A percentile compares a stretch with the other conserved stretches of the same genome.
Conservation (phyloP, 2,797 vertebrate genomes). For the Eulemur mongoz region DNA sequence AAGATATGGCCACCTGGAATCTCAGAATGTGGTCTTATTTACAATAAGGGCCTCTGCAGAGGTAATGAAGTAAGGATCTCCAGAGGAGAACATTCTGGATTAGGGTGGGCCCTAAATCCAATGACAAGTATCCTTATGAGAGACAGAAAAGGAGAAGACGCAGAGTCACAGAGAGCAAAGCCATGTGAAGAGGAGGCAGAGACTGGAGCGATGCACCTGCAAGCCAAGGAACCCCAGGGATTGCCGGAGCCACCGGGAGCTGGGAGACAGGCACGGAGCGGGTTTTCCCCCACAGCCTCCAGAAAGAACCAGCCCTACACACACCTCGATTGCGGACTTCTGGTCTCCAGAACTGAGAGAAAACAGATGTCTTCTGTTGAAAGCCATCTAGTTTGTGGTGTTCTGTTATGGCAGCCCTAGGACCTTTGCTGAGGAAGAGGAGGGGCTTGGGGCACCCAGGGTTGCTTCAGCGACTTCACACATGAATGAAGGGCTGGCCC, state of each 20-base stretch:
- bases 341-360: neutral
- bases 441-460: neutral
- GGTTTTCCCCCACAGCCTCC: neutral
- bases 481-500: neutral
- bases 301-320: neutral
- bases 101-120: neutral
- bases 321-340: neutral
- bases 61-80: neutral
- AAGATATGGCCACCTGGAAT: neutral
- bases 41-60: neutral
- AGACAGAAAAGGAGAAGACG: neutral
- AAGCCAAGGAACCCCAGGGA: neutral
- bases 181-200: accelerated
- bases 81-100: neutral
- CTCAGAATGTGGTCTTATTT: neutral
- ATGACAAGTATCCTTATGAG: neutral
- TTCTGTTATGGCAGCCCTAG: neutral
- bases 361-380: neutral
- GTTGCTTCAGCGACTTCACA: neutral
- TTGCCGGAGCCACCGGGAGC: neutral
- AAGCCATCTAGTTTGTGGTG: neutral
- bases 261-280: accelerated
- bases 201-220: accelerated
- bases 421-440: neutral
- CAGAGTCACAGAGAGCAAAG: neutral